phyloP scores from a whole-genome alignment of 2,797 vertebrate species.

The Sebastes nivosus region DNA sequence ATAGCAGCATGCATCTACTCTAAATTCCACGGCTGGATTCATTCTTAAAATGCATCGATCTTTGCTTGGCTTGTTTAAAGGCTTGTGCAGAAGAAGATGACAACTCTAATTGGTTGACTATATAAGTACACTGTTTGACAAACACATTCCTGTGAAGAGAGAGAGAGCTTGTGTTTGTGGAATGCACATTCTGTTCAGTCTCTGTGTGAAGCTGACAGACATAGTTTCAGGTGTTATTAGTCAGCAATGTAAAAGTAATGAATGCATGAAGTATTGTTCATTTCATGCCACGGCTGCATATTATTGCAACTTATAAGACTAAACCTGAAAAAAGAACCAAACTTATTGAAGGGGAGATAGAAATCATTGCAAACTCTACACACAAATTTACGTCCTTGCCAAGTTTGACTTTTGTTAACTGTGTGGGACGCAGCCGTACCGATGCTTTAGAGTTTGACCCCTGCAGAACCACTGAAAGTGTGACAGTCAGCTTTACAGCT shows the following conservation, averaged over 20 bases:
- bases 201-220: neutral
- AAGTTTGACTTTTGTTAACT: neutral
- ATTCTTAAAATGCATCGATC: neutral
- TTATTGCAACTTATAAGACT: neutral
- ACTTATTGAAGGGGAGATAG: neutral
- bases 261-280: neutral
- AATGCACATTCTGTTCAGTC: neutral
- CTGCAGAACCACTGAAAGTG: neutral
- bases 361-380: neutral
- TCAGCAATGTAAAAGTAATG: neutral
- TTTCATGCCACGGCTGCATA: neutral
- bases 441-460: conserved; percentile 4
- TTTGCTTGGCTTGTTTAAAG: neutral
- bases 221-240: neutral
- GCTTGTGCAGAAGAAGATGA: neutral
- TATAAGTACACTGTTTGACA: neutral
- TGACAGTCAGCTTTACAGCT: neutral
- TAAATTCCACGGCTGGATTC: neutral
- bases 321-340: neutral
- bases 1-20: neutral
- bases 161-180: conserved; percentile 9
- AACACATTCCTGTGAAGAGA: conserved; percentile 8
- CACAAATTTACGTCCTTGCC: neutral
- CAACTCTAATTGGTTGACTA: neutral
- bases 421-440: neutral